A percentile compares a stretch with the other conserved stretches of the same genome.
phyloP scores from a whole-genome alignment of 1,140 invertebrate genomes.

The Xylocopa sonorina region DNA sequence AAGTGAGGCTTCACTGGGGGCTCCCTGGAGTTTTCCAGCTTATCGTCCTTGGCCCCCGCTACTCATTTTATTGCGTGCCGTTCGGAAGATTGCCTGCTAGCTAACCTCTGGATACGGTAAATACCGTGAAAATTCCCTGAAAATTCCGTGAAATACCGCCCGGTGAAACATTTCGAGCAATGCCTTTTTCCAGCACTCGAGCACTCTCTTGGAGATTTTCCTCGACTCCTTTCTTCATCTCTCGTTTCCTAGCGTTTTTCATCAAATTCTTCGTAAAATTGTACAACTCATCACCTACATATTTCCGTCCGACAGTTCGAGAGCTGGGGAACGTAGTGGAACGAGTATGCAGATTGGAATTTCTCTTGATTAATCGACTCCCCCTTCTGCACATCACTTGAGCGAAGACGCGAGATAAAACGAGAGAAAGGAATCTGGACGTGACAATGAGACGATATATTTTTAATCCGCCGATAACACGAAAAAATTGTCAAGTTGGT shows the following conservation, averaged over 20 bases:
- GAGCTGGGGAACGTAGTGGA: too few species aligned
- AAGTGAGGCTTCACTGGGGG: constrained; percentile 68
- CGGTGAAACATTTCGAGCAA: too few species aligned
- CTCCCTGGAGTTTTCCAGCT: constrained; percentile 72
- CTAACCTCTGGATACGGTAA: neutral
- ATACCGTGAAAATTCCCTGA: neutral
- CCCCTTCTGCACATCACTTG: neutral
- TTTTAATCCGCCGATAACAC: neutral
- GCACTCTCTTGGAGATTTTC: too few species aligned
- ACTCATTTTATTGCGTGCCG: neutral
- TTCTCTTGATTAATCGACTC: neutral
- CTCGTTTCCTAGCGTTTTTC: too few species aligned
- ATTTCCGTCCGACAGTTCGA: too few species aligned
- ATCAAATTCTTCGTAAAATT: too few species aligned
- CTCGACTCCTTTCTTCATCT: too few species aligned
- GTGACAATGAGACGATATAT: neutral
- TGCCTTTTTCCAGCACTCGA: too few species aligned
- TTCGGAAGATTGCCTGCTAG: constrained; percentile 42
- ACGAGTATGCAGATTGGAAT: neutral
- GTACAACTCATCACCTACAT: too few species aligned
- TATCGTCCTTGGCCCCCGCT: constrained; percentile 20
- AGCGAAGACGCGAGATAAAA: too few species aligned
- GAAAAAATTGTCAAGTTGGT: too few species aligned
- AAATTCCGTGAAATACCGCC: constrained; percentile 11
- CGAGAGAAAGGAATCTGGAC: neutral